Evolutionary conservation across 1,140 invertebrate genomes (phyloP), one percentile per base, ranked within the genome.

Genomic region (Bombus sibiricus): DNA sequence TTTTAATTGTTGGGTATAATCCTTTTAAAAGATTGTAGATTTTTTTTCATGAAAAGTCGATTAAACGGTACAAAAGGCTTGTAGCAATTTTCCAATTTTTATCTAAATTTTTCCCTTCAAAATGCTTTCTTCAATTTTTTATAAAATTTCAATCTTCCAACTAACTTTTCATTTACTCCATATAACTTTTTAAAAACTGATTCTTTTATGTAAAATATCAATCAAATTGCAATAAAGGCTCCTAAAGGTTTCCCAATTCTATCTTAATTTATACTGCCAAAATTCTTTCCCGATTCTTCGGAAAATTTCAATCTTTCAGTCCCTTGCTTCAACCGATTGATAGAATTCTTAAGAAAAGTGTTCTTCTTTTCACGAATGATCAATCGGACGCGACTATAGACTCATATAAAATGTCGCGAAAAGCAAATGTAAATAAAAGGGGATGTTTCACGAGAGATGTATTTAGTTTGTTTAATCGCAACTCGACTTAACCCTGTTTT

Each of bases 381-480:
- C 64, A 1, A 34, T 12, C 25, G 10, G 0, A 34, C 15, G 9
- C 18, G 2, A 37, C 18, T 15, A 9, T 8, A 39, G 9, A 12
- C 5, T 28, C 25, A 0, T 3, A 8, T 12, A 4, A 72, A 39
- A 72, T 13, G 25, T 72, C 12, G 37, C 39, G 28, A 47, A 9
- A 34, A 37, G 32, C 15, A 15, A 41, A n/a, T 10, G 25, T 15
- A 41, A 64, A 18, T 47, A 22, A 43, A 15, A 53, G 37, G 9
- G 43, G 15, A 68, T 53, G 64, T 37, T 81, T 72, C 47, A n/a
- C 34, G n/a, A 71, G 32, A 25, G 25, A 15, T 28, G 37, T 22
- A 59, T 72, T 72, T 13, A 47, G 32, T 69, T 69, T 69, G 41
- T 37, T 80, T 80, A 80, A 80, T 68, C 32, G 39, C 41, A n/a